Evolutionary conservation across 2,888 invertebrate species (phyloP).

Genomic region (Thereva unica): DNA sequence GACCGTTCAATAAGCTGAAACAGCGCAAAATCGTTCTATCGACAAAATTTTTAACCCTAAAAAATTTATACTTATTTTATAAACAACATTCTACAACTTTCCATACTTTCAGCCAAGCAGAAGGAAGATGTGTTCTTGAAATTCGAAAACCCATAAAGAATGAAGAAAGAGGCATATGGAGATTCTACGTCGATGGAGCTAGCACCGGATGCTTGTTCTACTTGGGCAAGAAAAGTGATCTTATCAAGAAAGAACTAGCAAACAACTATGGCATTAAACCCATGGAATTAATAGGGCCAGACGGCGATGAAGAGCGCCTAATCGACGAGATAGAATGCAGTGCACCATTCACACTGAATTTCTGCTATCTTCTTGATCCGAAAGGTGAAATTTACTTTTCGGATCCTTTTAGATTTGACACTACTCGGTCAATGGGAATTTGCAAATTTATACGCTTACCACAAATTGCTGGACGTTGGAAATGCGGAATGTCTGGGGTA

Average conservation of each 20-base stretch:
- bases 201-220: constrained; percentile 21
- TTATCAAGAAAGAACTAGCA: constrained; percentile 9
- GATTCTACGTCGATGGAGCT: neutral
- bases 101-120: constrained; percentile 42
- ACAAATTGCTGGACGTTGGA: constrained; percentile 46
- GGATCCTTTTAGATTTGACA: constrained; percentile 43
- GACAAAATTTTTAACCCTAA: too few species aligned
- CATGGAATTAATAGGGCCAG: constrained; percentile 1
- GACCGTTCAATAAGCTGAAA: too few species aligned
- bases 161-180: constrained; percentile 47
- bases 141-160: constrained; percentile 45
- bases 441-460: constrained; percentile 45
- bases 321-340: constrained; percentile 45
- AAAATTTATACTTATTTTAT: too few species aligned
- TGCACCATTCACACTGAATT: constrained; percentile 47
- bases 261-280: constrained; percentile 11
- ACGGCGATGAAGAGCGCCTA: constrained; percentile 26
- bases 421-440: constrained; percentile 45
- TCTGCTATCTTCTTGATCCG: constrained; percentile 48
- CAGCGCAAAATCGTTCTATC: too few species aligned
- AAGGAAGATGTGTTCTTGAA: constrained; percentile 46
- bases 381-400: constrained; percentile 46
- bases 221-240: constrained; percentile 3
- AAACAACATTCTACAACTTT: too few species aligned
- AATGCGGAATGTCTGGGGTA: constrained; percentile 47